A percentile compares a stretch with the other conserved stretches of the same genome.
Conservation (phyloP, 2,888 invertebrate species). For the Trichogramma dendrolimi region DNA sequence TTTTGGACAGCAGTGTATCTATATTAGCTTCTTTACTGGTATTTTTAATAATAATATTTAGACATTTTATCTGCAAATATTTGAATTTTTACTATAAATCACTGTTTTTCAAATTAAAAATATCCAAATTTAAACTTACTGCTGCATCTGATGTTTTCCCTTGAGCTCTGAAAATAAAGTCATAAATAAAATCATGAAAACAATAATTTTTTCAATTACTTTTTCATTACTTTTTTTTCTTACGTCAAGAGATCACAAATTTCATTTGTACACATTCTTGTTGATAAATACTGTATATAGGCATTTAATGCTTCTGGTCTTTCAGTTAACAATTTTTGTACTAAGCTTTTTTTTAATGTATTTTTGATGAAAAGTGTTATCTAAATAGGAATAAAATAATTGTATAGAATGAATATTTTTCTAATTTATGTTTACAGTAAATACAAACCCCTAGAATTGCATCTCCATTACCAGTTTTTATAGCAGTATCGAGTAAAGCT, state of each 20-base stretch:
- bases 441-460: conserved; percentile 63
- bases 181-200: conserved; percentile 1
- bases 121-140: conserved; percentile 52
- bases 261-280: conserved; percentile 64
- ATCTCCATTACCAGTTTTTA: conserved; percentile 72
- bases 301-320: conserved; percentile 69
- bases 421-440: not conserved
- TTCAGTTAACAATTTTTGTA: conserved; percentile 66
- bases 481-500: conserved; percentile 66
- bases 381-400: conserved; percentile 50
- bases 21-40: conserved; percentile 40
- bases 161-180: conserved; percentile 58
- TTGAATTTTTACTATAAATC: conserved; percentile 2
- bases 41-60: conserved; percentile 45
- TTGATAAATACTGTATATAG: conserved; percentile 70
- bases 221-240: conserved; percentile 41
- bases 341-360: conserved; percentile 68
- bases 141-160: conserved; percentile 66
- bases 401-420: conserved; percentile 4
- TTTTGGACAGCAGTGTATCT: conserved; percentile 41
- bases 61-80: conserved; percentile 43
- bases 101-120: conserved; percentile 7
- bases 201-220: conserved; percentile 7
- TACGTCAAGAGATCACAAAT: conserved; percentile 72
- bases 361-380: conserved; percentile 71